These are phyloP conservation scores for Lophotis ruficrista DNA, from an alignment of 2,113 vertebrate species.

Conservation along the genomic window DNA sequence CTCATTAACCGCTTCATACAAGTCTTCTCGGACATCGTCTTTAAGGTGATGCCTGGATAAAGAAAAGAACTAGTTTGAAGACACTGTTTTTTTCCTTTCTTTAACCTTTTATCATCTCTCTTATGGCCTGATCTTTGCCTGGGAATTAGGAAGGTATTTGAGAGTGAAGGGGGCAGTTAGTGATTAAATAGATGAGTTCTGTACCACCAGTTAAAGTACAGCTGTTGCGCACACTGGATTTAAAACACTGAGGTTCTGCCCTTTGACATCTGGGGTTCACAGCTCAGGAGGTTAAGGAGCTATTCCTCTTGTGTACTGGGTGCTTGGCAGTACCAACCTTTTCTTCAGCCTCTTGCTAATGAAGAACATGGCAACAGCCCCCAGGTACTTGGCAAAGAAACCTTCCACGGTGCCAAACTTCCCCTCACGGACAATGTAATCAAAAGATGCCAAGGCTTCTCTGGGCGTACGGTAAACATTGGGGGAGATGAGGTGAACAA, in stretches of 20 bases:
- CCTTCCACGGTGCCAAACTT: conserved; percentile 90
- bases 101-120: background rate
- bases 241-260: background rate
- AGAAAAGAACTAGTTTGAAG: background rate
- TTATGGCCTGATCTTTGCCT: background rate
- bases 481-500: conserved; percentile 96
- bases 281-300: background rate
- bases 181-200: background rate
- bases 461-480: conserved; percentile 91
- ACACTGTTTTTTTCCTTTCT: background rate
- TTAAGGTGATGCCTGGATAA: conserved; percentile 85
- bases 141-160: background rate
- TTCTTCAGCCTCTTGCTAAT: conserved; percentile 90
- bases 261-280: background rate
- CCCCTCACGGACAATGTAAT: conserved; percentile 96
- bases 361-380: conserved; percentile 92
- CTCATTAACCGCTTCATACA: conserved; percentile 89
- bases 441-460: conserved; percentile 92
- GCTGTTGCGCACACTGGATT: background rate
- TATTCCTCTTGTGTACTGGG: background rate
- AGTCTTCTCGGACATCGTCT: conserved; percentile 89
- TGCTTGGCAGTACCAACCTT: conserved; percentile 76
- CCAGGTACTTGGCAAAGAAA: conserved; percentile 91
- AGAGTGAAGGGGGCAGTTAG: background rate
- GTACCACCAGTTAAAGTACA: background rate